phyloP scores from a whole-genome alignment of 2,113 vertebrate genomes.

The Lethenteron camtschaticum region DNA sequence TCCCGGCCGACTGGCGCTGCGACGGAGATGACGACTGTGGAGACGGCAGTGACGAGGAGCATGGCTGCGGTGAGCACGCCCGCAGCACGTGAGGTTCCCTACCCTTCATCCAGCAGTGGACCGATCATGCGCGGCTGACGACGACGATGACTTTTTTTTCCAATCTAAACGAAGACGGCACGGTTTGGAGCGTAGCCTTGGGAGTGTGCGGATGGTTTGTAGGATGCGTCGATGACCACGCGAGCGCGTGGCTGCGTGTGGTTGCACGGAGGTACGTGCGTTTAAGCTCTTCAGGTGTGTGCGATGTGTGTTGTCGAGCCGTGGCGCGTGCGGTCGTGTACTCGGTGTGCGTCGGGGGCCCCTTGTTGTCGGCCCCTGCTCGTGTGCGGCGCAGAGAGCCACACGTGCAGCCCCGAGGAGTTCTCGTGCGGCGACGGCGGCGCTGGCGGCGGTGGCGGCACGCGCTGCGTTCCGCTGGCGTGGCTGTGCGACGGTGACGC shows the following conservation, averaged over 20 bases:
- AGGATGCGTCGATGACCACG: not conserved
- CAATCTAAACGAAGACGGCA: too few species aligned
- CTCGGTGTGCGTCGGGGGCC: too few species aligned
- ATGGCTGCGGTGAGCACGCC: constrained; percentile 15
- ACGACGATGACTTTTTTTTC: too few species aligned
- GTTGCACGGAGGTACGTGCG: too few species aligned
- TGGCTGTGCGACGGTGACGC: too few species aligned
- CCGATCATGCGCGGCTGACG: too few species aligned
- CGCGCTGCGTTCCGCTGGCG: constrained; percentile 9
- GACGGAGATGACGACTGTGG: constrained; percentile 12
- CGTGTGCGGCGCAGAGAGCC: constrained; percentile 14
- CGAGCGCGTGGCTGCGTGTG: not conserved
- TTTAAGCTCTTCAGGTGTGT: too few species aligned
- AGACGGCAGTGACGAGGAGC: constrained; percentile 6
- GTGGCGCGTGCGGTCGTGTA: too few species aligned
- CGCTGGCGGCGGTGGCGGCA: constrained; percentile 11
- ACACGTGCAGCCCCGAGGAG: too few species aligned
- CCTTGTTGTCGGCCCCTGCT: not conserved
- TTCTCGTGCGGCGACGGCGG: constrained; percentile 21
- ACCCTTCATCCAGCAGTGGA: too few species aligned
- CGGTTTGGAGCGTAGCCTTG: constrained; percentile 14
- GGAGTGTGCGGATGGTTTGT: not conserved
- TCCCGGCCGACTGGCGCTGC: constrained; percentile 19
- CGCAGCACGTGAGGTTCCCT: too few species aligned
- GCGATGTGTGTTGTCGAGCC: too few species aligned